Percentiles rank a stretch among this genome's conserved stretches.
These are phyloP conservation scores for Pipistrellus kuhlii DNA, from an alignment of 2,797 vertebrate species.

Conservation along the genomic window DNA sequence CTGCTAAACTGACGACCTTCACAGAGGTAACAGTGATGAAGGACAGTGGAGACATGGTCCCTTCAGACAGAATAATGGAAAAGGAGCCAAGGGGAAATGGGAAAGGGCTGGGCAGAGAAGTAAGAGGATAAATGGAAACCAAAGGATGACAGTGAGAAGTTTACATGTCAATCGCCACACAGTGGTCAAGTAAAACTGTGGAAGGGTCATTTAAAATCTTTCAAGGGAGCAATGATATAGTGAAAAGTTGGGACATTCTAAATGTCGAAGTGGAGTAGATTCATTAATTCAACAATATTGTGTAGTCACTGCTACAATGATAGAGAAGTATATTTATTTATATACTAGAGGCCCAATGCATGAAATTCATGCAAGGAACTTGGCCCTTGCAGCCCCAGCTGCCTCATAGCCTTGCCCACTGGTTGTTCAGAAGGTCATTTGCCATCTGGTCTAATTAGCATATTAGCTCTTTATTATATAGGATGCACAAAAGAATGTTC, in stretches of 20 bases:
- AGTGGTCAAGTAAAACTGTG: neutral
- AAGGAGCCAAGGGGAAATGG: neutral
- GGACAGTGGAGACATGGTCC: neutral
- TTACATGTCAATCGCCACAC: neutral
- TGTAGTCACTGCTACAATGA: neutral
- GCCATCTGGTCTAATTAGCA: too few species aligned
- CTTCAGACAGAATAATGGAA: neutral
- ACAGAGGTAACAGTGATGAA: neutral
- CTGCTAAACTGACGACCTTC: neutral
- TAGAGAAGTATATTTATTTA: neutral
- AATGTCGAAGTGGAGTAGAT: neutral
- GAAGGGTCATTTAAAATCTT: neutral
- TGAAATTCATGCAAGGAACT: too few species aligned
- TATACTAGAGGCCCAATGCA: neutral
- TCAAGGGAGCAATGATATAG: neutral
- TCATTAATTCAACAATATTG: neutral
- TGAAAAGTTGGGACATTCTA: neutral
- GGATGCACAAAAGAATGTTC: neutral
- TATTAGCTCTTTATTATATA: too few species aligned
- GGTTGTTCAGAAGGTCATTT: too few species aligned
- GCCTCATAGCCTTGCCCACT: too few species aligned
- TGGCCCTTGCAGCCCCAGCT: too few species aligned
- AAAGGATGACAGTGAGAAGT: neutral
- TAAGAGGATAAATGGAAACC: neutral
- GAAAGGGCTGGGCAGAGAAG: neutral